Conservation (phyloP, 1,140 invertebrate species). For the Hypsibius dujardini region DNA sequence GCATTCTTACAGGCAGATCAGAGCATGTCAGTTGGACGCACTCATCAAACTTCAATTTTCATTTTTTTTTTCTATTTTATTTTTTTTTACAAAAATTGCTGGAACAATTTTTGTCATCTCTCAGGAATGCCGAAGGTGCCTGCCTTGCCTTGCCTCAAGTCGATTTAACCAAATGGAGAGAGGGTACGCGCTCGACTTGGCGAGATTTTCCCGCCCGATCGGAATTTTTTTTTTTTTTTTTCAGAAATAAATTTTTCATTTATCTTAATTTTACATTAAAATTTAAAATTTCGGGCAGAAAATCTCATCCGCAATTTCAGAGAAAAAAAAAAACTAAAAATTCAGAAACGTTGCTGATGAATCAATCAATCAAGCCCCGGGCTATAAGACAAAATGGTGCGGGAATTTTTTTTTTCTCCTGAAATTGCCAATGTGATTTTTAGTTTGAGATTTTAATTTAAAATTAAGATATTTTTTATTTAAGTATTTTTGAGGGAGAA, state of each 20-base stretch:
- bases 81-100: too few species aligned
- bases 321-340: too few species aligned
- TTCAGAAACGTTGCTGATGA: background rate
- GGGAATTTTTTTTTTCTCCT: too few species aligned
- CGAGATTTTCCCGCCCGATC: background rate
- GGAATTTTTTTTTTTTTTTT: background rate
- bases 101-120: too few species aligned
- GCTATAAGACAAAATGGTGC: too few species aligned
- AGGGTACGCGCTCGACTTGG: background rate
- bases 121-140: background rate
- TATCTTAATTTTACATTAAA: background rate
- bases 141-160: background rate
- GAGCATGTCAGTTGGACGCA: background rate
- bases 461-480: too few species aligned
- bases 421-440: too few species aligned
- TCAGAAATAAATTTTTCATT: background rate
- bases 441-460: too few species aligned
- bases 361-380: too few species aligned
- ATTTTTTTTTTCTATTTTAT: background rate
- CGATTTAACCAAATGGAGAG: conserved; percentile 7
- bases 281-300: background rate
- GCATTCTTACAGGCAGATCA: conserved; percentile 32
- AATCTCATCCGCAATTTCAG: too few species aligned
- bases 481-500: too few species aligned
- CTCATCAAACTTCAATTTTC: background rate